Evolutionary conservation across 1,140 invertebrate species (phyloP).

Genomic region (Chrysopa pallens): DNA sequence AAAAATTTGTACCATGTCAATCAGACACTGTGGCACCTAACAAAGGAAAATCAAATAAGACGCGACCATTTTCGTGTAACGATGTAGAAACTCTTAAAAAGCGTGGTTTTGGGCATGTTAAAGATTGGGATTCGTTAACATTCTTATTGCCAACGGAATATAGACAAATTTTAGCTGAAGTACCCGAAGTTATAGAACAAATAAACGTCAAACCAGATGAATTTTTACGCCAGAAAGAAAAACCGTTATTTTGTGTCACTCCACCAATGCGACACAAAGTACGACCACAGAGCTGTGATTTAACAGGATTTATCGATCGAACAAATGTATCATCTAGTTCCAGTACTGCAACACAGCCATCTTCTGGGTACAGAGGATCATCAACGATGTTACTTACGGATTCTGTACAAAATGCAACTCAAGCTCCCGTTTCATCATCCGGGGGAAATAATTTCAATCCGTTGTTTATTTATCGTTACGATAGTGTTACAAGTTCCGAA

Average conservation of each 20-base stretch:
- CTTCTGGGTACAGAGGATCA: conserved; percentile 68
- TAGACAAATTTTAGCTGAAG: conserved; percentile 48
- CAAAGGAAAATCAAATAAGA: conserved; percentile 8
- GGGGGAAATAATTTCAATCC: conserved; percentile 35
- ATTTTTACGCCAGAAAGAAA: conserved; percentile 22
- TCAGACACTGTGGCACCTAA: conserved; percentile 11
- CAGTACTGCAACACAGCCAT: conserved; percentile 57
- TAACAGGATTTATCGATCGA: conserved; percentile 23
- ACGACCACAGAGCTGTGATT: conserved; percentile 41
- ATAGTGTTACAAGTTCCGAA: conserved; percentile 50
- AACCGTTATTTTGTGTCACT: conserved; percentile 45
- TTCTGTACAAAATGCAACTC: conserved; percentile 35
- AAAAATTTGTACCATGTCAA: conserved; percentile 18
- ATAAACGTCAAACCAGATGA: conserved; percentile 29
- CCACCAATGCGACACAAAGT: conserved; percentile 33
- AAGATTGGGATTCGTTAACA: conserved; percentile 81
- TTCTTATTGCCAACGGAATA: conserved; percentile 71
- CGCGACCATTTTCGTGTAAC: conserved; percentile 63
- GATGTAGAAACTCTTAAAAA: conserved; percentile 64
- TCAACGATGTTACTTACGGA: conserved; percentile 66
- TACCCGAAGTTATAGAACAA: conserved; percentile 50
- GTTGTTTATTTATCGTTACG: conserved; percentile 64
- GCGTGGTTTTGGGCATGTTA: conserved; percentile 62
- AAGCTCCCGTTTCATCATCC: conserved; percentile 19
- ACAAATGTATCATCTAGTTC: conserved; percentile 47